Evolutionary conservation across 1,140 invertebrate genomes (phyloP), one percentile per base, ranked within the genome.

Genomic region (Atta texana): DNA sequence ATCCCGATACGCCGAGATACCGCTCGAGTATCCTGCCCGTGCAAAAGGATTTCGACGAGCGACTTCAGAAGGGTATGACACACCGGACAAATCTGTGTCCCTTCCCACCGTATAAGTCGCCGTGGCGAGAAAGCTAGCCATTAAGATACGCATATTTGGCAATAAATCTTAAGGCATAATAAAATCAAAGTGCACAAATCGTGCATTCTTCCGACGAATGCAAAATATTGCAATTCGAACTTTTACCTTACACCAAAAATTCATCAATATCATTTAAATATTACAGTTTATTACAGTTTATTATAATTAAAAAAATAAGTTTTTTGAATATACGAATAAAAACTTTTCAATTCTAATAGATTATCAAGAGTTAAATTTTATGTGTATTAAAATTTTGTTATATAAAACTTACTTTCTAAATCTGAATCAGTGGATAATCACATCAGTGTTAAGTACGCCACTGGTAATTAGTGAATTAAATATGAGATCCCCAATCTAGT

Each of bases 1-100:
- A 86, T 88, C 90, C 86, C 89, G 78, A 90, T 89, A 84, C 86
- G 82, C 85, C 76, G 55, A 76, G 88, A 89, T 89, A 84, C 80
- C 80, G 80, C 80, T 84, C 69, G 80, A 61, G 39, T 61, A 84
- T 84, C 55, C 59, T 55, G 80, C 55, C 80, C 80, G 39, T 84
- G 80, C 80, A 84, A 84, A 84, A 84, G 80, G 80, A 84, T 84
- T 84, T 84, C 80, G 69, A 84, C 69, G 80, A 69, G 80, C 80
- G 55, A 84, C 80, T 84, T 75, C 80, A 69, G 80, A 51, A 61
- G 69, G 69, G 80, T 84, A 74, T 84, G 80, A 84, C 80, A 84
- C 53, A 39, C 80, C 69, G 80, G 80, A 84, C 80, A 84, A 84
- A 84, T 84, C 80, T 84, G 80, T 75, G 55, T 84, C 80, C 69